A percentile compares a stretch with the other conserved stretches of the same genome.
Conservation (phyloP, 2,113 vertebrate species). For the Elgaria multicarinata region DNA sequence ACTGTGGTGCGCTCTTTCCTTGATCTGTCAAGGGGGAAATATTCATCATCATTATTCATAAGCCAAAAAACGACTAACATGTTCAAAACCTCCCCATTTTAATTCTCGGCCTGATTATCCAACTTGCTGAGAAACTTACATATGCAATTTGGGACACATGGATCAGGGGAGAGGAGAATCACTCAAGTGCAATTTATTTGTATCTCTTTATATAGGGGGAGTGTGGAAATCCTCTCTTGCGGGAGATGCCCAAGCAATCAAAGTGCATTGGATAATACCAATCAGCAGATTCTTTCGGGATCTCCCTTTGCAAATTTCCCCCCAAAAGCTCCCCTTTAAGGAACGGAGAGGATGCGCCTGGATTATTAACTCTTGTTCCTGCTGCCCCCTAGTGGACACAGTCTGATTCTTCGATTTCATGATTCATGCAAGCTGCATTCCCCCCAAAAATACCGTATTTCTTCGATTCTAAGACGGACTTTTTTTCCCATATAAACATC, state of each 20-base stretch:
- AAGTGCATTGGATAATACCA: not conserved
- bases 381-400: constrained; percentile 6
- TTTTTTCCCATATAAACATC: no score
- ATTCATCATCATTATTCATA: not conserved
- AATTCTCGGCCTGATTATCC: not conserved
- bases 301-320: not conserved
- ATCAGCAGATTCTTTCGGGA: not conserved
- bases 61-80: not conserved
- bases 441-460: no score
- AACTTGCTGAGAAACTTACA: no score
- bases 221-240: not conserved
- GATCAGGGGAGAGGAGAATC: not conserved
- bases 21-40: not conserved
- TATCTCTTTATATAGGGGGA: not conserved
- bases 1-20: not conserved
- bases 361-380: not conserved
- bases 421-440: not conserved
- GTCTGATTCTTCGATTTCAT: not conserved
- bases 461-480: no score
- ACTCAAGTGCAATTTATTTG: not conserved
- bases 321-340: not conserved
- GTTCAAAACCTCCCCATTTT: not conserved
- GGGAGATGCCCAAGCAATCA: not conserved
- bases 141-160: not conserved
- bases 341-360: no score